Percentiles rank a stretch among this genome's conserved stretches.
These are phyloP conservation scores for human DNA, from an alignment of 2,113 vertebrate genomes.

Conservation along the genomic window GRCh38 chr16:25086501-25087000, in stretches of 20 bases:
- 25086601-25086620: too few species aligned
- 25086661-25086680: too few species aligned
- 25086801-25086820: rapidly evolving
- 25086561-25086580: too few species aligned
- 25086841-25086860: background rate
- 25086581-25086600: too few species aligned
- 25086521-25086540: too few species aligned
- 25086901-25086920: background rate
- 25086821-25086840: background rate
- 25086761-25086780: background rate
- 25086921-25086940: background rate
- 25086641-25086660: too few species aligned
- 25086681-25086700: constrained; percentile 89
- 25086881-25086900: background rate
- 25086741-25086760: background rate
- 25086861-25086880: background rate
- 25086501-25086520: too few species aligned
- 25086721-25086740: constrained; percentile 85
- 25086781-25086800: background rate
- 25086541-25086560: too few species aligned
- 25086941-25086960: background rate
- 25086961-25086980: background rate
- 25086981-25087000: too few species aligned
- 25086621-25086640: too few species aligned
- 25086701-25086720: constrained; percentile 94